A percentile compares a stretch with the other conserved stretches of the same genome.
Conservation (phyloP, 2,113 vertebrate species). For the Odobenus rosmarus region DNA sequence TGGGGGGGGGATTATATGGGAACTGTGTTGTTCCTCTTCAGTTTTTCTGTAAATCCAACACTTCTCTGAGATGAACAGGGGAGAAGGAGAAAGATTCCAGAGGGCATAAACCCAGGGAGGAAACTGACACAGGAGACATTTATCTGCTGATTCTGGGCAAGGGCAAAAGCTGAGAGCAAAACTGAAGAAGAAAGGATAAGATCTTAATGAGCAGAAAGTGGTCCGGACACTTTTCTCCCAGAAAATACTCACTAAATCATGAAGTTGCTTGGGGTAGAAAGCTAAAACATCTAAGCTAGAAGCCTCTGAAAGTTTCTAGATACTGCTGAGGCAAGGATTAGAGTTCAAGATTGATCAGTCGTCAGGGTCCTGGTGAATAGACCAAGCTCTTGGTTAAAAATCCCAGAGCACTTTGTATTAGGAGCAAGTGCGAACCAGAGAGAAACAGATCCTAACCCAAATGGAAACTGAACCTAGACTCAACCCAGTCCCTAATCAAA, state of each 20-base stretch:
- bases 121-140: background rate
- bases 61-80: too few relatives aligned
- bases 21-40: too few relatives aligned
- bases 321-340: too few relatives aligned
- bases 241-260: background rate
- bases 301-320: background rate
- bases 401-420: background rate
- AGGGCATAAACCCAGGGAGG: background rate
- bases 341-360: background rate
- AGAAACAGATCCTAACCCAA: background rate
- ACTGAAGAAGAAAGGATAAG: background rate
- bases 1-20: too few relatives aligned
- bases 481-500: background rate
- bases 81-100: background rate
- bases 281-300: background rate
- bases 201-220: background rate
- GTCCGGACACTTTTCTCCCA: too few relatives aligned
- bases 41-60: too few relatives aligned
- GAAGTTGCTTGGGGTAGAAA: background rate
- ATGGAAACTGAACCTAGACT: background rate
- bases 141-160: background rate
- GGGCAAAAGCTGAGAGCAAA: background rate
- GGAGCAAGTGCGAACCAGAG: background rate
- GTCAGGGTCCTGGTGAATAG: background rate
- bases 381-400: background rate